Evolutionary conservation across 2,888 invertebrate genomes (phyloP), one percentile per base, ranked within the genome.

Genomic region (Sepioteuthis lessoniana): DNA sequence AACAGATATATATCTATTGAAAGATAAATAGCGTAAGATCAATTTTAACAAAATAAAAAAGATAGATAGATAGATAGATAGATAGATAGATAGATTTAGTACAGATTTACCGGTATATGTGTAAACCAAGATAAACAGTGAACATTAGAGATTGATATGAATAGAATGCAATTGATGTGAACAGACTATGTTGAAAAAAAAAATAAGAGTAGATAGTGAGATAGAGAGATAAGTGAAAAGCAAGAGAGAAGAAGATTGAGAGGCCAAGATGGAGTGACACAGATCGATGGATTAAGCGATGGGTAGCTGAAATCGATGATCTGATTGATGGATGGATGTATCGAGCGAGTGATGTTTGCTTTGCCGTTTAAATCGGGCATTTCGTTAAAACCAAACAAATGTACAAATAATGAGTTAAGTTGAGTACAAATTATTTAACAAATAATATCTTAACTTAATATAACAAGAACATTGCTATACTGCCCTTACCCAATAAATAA

Each of bases 211-310:
- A 31, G 76, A n/a, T 31, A 76, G 31, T 76, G 31, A 76, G 31
- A 76, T 76, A 31, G 76, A 76, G 76, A 76, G n/a, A 76, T 13
- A 76, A 76, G 31, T 31, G 76, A 76, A 76, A 31, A 76, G 13
- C 8, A 31, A 76, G 28, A 76, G 76, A 31, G 76, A 28, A 76
- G n/a, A 76, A 76, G 7, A 76, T 76, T 76, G 76, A 76, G 31
- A 76, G 76, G n/a, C 76, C 76, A 76, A 31, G 76, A 76, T 76
- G 31, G 76, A 76, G 28, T 76, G 76, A 76, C 76, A 76, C n/a
- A 76, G 76, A 76, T 76, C 76, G 76, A 76, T 76, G 76, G 76
- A 76, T 76, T 76, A 76, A 76, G 76, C 76, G 76, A 76, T 76
- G 76, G 76, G 10, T 31, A 76, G 76, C 76, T 76, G 76, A 76